phyloP scores from a whole-genome alignment of 2,113 vertebrate species.

The Cochlearius cochlearius region DNA sequence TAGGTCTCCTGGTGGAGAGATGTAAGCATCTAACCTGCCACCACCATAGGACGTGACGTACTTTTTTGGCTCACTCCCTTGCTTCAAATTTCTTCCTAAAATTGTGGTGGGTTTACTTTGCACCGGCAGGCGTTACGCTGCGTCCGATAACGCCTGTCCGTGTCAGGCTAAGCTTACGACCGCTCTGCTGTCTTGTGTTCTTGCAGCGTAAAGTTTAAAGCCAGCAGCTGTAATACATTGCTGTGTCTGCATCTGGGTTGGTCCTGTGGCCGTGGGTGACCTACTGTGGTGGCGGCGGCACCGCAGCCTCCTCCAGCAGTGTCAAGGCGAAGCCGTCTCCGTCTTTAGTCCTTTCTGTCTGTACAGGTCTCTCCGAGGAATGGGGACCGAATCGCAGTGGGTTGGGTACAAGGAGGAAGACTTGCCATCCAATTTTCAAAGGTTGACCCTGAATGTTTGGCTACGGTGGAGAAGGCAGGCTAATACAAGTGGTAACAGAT shows the following conservation, averaged over 20 bases:
- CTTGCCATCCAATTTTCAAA: background rate
- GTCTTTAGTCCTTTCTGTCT: background rate
- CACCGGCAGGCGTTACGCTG: background rate
- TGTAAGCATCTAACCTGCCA: background rate
- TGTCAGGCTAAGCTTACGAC: background rate
- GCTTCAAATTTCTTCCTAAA: background rate
- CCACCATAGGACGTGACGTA: rapidly evolving
- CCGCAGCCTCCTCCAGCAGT: background rate
- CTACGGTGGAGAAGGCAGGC: background rate
- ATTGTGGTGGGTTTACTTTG: background rate
- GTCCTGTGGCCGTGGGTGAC: background rate
- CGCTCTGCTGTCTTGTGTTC: background rate
- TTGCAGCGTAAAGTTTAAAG: background rate
- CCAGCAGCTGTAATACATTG: background rate
- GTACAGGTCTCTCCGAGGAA: background rate
- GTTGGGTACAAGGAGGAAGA: background rate
- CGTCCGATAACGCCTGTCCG: rapidly evolving
- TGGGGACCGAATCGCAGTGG: rapidly evolving
- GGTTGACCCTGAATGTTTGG: background rate
- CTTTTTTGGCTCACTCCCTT: background rate
- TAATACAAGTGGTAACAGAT: background rate
- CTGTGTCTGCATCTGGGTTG: background rate
- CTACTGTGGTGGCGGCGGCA: background rate
- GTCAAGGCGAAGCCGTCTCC: rapidly evolving
- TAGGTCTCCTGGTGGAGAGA: background rate